Conservation (phyloP, 2,797 vertebrate genomes). For the Pygocentrus nattereri region DNA sequence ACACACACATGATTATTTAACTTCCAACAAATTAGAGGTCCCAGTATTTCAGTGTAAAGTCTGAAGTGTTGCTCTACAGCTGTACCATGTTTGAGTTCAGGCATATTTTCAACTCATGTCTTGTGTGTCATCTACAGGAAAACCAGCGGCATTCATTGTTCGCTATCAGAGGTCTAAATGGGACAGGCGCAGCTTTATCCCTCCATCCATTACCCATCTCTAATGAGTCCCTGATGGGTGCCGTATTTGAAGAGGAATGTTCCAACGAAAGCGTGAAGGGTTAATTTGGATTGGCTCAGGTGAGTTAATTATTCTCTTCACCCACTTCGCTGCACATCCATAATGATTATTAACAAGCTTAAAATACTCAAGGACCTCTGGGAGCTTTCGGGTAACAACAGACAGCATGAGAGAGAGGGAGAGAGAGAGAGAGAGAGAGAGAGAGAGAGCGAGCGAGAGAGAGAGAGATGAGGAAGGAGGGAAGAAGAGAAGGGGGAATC, state of each 20-base stretch:
- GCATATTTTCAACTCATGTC: too few species aligned
- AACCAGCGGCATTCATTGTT: neutral
- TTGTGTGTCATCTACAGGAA: neutral
- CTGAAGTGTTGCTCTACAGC: too few species aligned
- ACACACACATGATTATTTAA: too few species aligned
- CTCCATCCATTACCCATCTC: constrained; percentile 78
- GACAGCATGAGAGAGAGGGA: constrained; percentile 68
- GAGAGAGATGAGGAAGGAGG: constrained; percentile 61
- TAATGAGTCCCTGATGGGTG: constrained; percentile 83
- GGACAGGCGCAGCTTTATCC: constrained; percentile 75
- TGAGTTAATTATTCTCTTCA: constrained; percentile 96
- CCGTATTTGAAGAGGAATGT: constrained; percentile 72
- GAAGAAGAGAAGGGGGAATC: constrained; percentile 82
- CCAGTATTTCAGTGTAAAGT: too few species aligned
- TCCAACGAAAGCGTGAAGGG: constrained; percentile 79
- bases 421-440: constrained; percentile 52
- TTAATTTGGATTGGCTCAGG: constrained; percentile 98
- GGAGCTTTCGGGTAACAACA: constrained; percentile 83
- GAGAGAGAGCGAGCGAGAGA: constrained; percentile 46
- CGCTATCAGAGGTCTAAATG: constrained; percentile 59
- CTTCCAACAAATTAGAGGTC: too few species aligned
- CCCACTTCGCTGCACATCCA: constrained; percentile 95
- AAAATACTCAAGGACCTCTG: constrained; percentile 90
- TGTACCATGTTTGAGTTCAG: too few species aligned
- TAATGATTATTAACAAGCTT: constrained; percentile 99